These are phyloP conservation scores for Laticauda laticaudata DNA, from an alignment of 2,113 vertebrate species.

Conservation along the genomic window DNA sequence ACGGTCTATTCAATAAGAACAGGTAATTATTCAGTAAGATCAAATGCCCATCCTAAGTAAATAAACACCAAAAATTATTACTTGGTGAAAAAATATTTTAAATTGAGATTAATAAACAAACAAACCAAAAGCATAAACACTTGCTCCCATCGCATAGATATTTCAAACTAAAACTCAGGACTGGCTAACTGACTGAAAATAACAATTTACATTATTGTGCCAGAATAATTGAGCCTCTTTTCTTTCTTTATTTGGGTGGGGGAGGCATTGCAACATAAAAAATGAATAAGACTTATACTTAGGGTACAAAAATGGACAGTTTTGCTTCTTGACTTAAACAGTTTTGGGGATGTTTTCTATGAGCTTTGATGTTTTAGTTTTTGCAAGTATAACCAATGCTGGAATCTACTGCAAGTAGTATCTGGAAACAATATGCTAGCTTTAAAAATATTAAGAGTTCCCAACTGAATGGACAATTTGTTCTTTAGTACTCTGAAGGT, in stretches of 20 bases:
- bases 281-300: not conserved
- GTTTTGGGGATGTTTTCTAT: not conserved
- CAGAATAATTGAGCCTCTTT: not conserved
- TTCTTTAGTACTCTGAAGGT: constrained; percentile 36
- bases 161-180: not conserved
- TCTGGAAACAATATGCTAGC: not conserved
- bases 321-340: not conserved
- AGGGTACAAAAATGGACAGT: not conserved
- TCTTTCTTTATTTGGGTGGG: not conserved
- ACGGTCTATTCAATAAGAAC: not conserved
- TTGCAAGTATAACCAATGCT: not conserved
- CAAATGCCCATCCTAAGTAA: not conserved
- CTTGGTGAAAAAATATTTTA: not conserved
- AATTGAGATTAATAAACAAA: not conserved
- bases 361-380: not conserved
- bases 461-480: constrained; percentile 28
- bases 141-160: not conserved
- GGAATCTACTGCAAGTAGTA: not conserved
- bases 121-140: not conserved
- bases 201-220: not conserved
- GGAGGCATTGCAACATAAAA: not conserved
- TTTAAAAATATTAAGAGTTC: not conserved
- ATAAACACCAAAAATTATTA: not conserved
- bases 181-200: not conserved
- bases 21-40: not conserved